Conservation (phyloP, 1,140 invertebrate genomes). For the Aphelenchoides fujianensis region DNA sequence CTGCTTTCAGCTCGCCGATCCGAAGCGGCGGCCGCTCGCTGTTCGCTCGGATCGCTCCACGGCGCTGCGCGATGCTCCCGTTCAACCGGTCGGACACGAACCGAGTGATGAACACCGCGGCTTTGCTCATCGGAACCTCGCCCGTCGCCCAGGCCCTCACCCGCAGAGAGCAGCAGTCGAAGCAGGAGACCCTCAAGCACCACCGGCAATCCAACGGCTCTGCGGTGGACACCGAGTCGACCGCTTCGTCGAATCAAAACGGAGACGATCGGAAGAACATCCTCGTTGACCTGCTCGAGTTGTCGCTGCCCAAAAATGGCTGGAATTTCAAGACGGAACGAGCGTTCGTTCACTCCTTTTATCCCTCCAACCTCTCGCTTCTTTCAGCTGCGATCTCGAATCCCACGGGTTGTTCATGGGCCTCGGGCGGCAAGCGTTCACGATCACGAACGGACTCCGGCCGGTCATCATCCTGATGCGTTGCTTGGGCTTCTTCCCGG, state of each 20-base stretch:
- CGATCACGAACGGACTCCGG: background rate
- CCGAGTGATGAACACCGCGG: background rate
- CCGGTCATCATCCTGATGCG: slow-evolving; percentile 2
- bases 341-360: background rate
- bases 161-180: background rate
- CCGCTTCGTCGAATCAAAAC: background rate
- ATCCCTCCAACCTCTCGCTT: background rate
- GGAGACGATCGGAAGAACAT: background rate
- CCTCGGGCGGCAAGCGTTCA: background rate
- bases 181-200: background rate
- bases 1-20: too few relatives aligned
- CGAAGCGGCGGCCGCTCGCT: too few relatives aligned
- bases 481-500: slow-evolving; percentile 17
- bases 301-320: background rate
- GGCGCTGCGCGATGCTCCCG: background rate
- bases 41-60: too few relatives aligned
- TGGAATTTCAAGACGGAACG: background rate
- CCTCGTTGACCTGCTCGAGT: background rate
- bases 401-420: slow-evolving; percentile 21
- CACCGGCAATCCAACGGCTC: background rate
- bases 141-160: background rate
- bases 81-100: slow-evolving; percentile 1
- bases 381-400: slow-evolving; percentile 6
- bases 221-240: background rate
- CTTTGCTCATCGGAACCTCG: background rate